Evolutionary conservation across 2,888 invertebrate genomes (phyloP).

Genomic region (Pyrgus malvae): DNA sequence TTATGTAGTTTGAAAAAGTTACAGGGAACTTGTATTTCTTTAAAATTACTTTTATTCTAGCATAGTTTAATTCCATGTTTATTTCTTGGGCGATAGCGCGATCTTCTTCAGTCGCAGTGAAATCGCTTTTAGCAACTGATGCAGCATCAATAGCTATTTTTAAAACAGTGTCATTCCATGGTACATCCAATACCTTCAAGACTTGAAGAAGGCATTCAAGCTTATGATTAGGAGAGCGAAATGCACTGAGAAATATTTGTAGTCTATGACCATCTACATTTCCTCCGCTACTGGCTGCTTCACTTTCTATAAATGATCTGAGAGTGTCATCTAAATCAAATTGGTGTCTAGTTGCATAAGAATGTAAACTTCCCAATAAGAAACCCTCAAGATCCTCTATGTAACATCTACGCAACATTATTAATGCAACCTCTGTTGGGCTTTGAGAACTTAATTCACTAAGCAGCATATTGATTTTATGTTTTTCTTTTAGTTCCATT

Average conservation of each 20-base stretch:
- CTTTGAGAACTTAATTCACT: constrained; percentile 67
- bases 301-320: constrained; percentile 64
- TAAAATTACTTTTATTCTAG: constrained; percentile 69
- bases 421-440: constrained; percentile 67
- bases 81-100: constrained; percentile 60
- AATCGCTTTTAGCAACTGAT: constrained; percentile 58
- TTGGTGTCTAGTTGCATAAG: constrained; percentile 61
- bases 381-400: constrained; percentile 71
- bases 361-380: constrained; percentile 65
- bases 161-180: constrained; percentile 60
- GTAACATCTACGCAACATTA: constrained; percentile 75
- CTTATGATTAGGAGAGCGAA: constrained; percentile 59
- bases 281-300: constrained; percentile 67
- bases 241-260: constrained; percentile 60
- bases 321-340: constrained; percentile 71
- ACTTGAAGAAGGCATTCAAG: constrained; percentile 69
- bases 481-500: constrained; percentile 69
- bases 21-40: constrained; percentile 74
- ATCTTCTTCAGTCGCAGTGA: constrained; percentile 63
- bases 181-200: constrained; percentile 69
- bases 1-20: constrained; percentile 61
- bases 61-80: constrained; percentile 67
- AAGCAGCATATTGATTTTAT: constrained; percentile 70
- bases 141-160: constrained; percentile 60
- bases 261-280: constrained; percentile 64